Percentiles rank a stretch among this genome's conserved stretches.
phyloP scores from a whole-genome alignment of 2,797 vertebrate species.

The Spondyliosoma cantharus region DNA sequence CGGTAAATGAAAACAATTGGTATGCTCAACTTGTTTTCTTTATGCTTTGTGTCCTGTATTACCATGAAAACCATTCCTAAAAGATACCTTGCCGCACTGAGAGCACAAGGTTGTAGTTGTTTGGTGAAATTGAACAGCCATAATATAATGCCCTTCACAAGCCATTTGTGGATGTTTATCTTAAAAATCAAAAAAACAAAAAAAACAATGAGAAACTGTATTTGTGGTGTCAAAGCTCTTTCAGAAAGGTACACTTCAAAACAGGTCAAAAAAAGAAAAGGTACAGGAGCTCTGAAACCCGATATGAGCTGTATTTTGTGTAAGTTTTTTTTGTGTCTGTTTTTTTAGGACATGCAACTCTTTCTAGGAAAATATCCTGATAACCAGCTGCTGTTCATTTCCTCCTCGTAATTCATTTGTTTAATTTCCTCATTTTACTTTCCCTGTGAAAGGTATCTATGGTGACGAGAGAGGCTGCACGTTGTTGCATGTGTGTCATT shows the following conservation, averaged over 20 bases:
- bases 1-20: not conserved
- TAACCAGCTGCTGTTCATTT: slow-evolving; percentile 56
- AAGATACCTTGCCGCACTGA: not conserved
- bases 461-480: slow-evolving; percentile 45
- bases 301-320: not conserved
- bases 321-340: slow-evolving; percentile 3
- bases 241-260: not conserved
- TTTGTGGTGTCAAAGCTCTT: not conserved
- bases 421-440: slow-evolving; percentile 69
- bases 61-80: no score
- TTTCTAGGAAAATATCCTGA: slow-evolving; percentile 17
- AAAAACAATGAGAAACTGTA: not conserved
- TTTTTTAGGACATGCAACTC: slow-evolving; percentile 1
- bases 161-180: not conserved
- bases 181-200: not conserved
- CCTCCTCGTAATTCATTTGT: slow-evolving; percentile 54
- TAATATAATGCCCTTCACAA: not conserved
- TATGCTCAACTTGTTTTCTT: no score
- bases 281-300: not conserved
- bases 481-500: slow-evolving; percentile 65
- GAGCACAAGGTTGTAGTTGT: not conserved
- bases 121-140: not conserved
- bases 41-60: no score
- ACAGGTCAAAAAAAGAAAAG: not conserved
- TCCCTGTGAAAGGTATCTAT: slow-evolving; percentile 68